Conservation (phyloP, 2,888 invertebrate genomes). For the Lasioglossum malachurum region DNA sequence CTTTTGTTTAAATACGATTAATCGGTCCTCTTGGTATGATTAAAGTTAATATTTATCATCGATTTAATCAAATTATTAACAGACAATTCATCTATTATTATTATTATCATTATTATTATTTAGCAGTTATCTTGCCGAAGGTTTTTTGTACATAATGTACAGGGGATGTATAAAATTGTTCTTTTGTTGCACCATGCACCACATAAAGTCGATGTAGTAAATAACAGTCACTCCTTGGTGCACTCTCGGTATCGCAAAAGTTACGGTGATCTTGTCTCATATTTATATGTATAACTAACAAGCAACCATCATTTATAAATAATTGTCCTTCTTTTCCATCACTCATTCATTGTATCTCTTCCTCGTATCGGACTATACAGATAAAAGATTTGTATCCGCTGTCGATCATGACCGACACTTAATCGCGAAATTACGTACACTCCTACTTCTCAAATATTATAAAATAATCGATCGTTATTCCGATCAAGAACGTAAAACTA, state of each 20-base stretch:
- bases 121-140: constrained; percentile 46
- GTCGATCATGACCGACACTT: constrained; percentile 52
- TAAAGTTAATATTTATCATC: constrained; percentile 29
- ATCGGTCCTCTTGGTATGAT: constrained; percentile 34
- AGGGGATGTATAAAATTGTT: constrained; percentile 45
- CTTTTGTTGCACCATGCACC: constrained; percentile 31
- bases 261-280: constrained; percentile 20
- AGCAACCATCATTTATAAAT: constrained; percentile 48
- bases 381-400: constrained; percentile 37
- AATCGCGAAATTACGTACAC: constrained; percentile 4
- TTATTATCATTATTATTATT: constrained; percentile 7
- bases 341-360: constrained; percentile 34
- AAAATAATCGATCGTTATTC: constrained; percentile 42
- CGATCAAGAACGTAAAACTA: constrained; percentile 43
- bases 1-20: constrained; percentile 16
- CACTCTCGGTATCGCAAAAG: constrained; percentile 34
- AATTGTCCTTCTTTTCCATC: constrained; percentile 21
- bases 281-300: constrained; percentile 47
- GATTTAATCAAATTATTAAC: constrained; percentile 26
- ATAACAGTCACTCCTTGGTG: constrained; percentile 40
- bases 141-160: constrained; percentile 65
- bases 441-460: constrained; percentile 21
- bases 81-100: constrained; percentile 23
- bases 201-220: constrained; percentile 42
- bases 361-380: constrained; percentile 43